Conservation (phyloP, 2,888 invertebrate species). For the Heterodera filipjevi region DNA sequence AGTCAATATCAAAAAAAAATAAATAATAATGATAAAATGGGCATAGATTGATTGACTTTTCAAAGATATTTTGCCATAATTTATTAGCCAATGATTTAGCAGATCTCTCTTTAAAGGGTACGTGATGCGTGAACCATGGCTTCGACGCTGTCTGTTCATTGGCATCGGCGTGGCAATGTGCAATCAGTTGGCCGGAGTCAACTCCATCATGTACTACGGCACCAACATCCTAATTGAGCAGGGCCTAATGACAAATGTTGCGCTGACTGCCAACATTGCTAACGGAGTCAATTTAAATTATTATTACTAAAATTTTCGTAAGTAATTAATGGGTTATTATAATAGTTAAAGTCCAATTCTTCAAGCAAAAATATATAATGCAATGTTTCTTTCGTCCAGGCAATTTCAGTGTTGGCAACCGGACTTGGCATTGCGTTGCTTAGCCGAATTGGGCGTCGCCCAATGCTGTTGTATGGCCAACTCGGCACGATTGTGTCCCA, state of each 20-base stretch:
- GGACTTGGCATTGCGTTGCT: conserved; percentile 9
- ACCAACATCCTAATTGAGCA: conserved; percentile 17
- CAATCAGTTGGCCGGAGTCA: conserved; percentile 27
- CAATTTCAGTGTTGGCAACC: conserved; percentile 23
- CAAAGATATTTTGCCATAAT: no score
- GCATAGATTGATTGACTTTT: no score
- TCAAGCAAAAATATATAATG: no score
- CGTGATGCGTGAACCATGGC: conserved; percentile 18
- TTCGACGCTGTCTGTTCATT: conserved; percentile 25
- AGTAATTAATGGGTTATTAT: no score
- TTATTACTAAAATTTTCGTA: no score
- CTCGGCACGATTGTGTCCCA: conserved; percentile 20
- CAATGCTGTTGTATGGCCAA: conserved; percentile 23
- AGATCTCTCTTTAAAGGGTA: background rate
- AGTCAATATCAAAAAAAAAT: no score
- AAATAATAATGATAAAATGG: no score
- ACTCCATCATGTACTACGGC: conserved; percentile 29
- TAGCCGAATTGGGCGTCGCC: conserved; percentile 19
- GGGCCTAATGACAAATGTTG: conserved; percentile 10
- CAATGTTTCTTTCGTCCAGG: no score
- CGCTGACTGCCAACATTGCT: conserved; percentile 22
- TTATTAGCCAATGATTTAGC: no score
- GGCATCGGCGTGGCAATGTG: conserved; percentile 28
- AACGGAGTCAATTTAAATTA: conserved; percentile 20
- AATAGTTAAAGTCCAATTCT: no score